Evolutionary conservation across 2,797 vertebrate genomes (phyloP), one percentile per base, ranked within the genome.

Genomic region (Sebastes vulpes): DNA sequence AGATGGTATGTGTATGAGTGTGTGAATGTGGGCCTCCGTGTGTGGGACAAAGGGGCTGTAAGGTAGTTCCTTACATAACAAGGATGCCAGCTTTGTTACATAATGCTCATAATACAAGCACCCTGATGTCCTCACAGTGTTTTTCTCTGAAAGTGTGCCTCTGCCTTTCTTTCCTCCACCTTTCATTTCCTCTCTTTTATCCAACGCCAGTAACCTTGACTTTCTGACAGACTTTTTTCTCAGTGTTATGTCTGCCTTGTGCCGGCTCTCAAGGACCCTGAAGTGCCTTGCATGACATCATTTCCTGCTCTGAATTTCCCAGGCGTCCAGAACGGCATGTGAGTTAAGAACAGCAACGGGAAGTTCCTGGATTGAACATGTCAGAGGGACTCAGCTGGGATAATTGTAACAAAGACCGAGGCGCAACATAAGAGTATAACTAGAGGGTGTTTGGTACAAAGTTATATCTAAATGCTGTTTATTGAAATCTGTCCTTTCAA

Each of bases 261-360:
- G 29, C 60, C 26, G 77, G 65, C 35, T 79, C 89, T 70, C 79
- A 86, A 86, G 82, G 84, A 80, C 81, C 77, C 78, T 66, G 25
- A 77, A 84, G 83, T 60, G 75, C 77, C 65, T 53, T 12, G 74
- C 26, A 65, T 94, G 88, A 92, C 88, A 92, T 94, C 60, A 93
- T 89, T 92, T 95, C 94, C 94, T 92, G 90, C 66, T 35, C 48
- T 67, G 77, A 75, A 89, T 87, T 94, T 93, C 92, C 93, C 91
- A 94, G 79, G 91, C 25, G 32, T 82, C 50, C 75, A 67, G 25
- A 80, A 75, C 6, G 38, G 75, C 83, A 81, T 83, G 88, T 75
- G 80, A 86, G 85, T 88, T 92, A 90, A 90, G 86, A 92, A 90
- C 86, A 69, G 90, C 75, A 84, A 87, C 89, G 90, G 90, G 91